Evolutionary conservation across 2,113 vertebrate genomes (phyloP), one percentile per base, ranked within the genome.

Genomic region (Engraulis encrasicolus): DNA sequence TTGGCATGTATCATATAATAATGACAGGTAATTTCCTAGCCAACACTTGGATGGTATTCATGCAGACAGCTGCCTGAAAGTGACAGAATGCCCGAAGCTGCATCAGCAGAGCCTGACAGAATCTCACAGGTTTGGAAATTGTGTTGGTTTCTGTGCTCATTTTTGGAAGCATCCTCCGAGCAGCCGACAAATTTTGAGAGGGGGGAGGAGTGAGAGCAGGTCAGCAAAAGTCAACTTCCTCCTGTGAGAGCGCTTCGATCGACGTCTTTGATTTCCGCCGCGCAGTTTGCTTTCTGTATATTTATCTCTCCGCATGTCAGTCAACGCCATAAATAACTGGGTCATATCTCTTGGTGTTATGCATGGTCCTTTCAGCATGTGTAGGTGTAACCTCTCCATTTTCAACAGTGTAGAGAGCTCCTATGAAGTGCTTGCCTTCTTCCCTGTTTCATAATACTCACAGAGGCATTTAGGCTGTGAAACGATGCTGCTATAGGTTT

Each of bases 301-400:
- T 74, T 14, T 71, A 71, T 71, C 66, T 71, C 66, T 34, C 27
- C 15, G 18, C 17, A 31, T 74, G 66, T 74, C 66, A 74, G 66
- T 74, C 66, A 74, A 2, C 2, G 66, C 66, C 66, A 74, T 31
- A 74, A 74, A 74, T 74, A 74, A 31, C 66, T 74, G 66, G 66
- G 66, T 74, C 23, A 74, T 23, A 15, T 14, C 66, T 74, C 23
- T 15, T 27, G 1, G 66, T 36, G 66, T 74, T 74, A 15, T 34
- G 66, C 11, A 74, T 34, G 2, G 23, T 9, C 17, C 66, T 74
- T 74, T 34, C 66, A 74, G 66, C 27, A 74, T 74, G 66, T 74
- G 66, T 74, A 74, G 66, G 66, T 17, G 66, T 74, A 31, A 74
- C 66, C 66, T 74, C 66, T 17, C 12, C 23, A 74, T 74, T 34